These are phyloP conservation scores for Hyppa rectilinea DNA, from an alignment of 2,888 invertebrate genomes.

Conservation along the genomic window DNA sequence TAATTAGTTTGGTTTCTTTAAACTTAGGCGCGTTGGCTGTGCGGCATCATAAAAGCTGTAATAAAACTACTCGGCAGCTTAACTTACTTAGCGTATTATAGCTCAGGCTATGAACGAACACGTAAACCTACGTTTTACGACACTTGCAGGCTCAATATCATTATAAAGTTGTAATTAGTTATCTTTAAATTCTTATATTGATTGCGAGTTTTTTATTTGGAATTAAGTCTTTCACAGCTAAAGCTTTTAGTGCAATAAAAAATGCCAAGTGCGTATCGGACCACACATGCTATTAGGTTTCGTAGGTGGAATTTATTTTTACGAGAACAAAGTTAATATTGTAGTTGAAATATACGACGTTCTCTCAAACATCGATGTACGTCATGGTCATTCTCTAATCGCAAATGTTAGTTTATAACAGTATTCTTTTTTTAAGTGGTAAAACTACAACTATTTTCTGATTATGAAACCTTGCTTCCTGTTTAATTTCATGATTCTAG, in stretches of 20 bases:
- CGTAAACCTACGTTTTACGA: slow-evolving; percentile 34
- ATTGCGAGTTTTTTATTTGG: slow-evolving; percentile 7
- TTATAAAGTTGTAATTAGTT: slow-evolving; percentile 32
- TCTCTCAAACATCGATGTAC: no score
- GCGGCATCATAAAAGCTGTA: slow-evolving; percentile 12
- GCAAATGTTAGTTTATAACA: no score
- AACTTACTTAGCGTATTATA: background rate
- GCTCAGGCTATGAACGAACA: slow-evolving; percentile 13
- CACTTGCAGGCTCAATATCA: slow-evolving; percentile 17
- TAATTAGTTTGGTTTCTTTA: slow-evolving; percentile 13
- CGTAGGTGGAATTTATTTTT: no score
- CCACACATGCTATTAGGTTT: no score
- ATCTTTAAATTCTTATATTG: slow-evolving; percentile 22
- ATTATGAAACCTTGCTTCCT: no score
- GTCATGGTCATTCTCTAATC: no score
- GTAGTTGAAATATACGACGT: no score
- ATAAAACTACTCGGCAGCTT: slow-evolving; percentile 22
- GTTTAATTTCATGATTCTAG: no score
- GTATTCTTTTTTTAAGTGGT: no score
- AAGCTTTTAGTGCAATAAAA: slow-evolving; percentile 3
- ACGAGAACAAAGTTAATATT: no score
- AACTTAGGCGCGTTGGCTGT: background rate
- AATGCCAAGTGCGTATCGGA: no score
- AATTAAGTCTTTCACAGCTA: slow-evolving; percentile 1
- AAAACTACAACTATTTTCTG: no score